A percentile compares a stretch with the other conserved stretches of the same genome.
Evolutionary conservation across 2,113 vertebrate genomes (phyloP).

Genomic region (Turnix velox): DNA sequence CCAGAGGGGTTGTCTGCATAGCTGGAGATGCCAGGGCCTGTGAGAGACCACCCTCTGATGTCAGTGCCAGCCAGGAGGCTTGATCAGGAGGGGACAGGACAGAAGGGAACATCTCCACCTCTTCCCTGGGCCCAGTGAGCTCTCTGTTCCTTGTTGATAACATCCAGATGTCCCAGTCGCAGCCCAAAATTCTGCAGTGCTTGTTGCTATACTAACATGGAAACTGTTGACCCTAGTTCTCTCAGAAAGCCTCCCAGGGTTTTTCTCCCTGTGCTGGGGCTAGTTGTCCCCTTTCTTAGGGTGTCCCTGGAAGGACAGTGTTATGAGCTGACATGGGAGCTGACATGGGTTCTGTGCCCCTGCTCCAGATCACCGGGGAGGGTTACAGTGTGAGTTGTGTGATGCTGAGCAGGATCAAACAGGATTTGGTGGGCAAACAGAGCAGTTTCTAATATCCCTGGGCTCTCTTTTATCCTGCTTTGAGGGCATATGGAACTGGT

Average conservation of each 20-base stretch:
- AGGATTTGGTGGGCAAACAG: rapidly evolving
- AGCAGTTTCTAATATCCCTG: neutral
- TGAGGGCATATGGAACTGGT: rapidly evolving
- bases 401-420: neutral
- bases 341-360: rapidly evolving
- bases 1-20: neutral
- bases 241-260: rapidly evolving
- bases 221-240: neutral
- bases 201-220: neutral
- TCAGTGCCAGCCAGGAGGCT: neutral
- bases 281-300: neutral
- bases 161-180: too few species aligned
- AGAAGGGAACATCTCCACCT: rapidly evolving
- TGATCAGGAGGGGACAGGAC: too few species aligned
- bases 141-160: too few species aligned
- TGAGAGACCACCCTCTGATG: neutral
- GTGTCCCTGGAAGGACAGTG: too few species aligned
- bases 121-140: rapidly evolving
- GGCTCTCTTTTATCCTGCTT: neutral
- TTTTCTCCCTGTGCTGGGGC: rapidly evolving
- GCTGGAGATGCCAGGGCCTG: neutral
- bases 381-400: rapidly evolving
- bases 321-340: neutral
- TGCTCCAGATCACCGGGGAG: rapidly evolving
- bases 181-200: too few species aligned